Percentiles rank a stretch among this genome's conserved stretches.
phyloP scores from a whole-genome alignment of 2,113 vertebrate genomes.

The Saguinus midas region DNA sequence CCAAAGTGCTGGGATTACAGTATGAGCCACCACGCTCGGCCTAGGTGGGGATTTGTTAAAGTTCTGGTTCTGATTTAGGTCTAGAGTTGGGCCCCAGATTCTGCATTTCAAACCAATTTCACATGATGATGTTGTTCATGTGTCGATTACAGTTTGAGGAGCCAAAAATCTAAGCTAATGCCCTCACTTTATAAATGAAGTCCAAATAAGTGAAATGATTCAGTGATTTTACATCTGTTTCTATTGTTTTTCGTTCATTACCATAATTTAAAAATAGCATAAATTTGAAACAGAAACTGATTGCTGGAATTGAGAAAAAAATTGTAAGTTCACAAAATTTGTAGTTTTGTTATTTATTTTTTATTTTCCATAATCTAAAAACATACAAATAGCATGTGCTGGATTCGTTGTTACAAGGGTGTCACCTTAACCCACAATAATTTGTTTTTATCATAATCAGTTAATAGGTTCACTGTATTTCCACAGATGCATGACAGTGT shows the following conservation, averaged over 20 bases:
- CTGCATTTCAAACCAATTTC: neutral
- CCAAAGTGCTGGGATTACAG: too few species aligned
- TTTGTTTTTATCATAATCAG: neutral
- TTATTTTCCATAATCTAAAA: neutral
- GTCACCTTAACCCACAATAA: neutral
- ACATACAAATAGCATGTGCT: neutral
- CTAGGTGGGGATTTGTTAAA: neutral
- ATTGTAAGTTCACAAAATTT: neutral
- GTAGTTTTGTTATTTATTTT: neutral
- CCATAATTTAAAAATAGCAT: neutral
- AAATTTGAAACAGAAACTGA: neutral
- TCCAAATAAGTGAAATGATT: neutral
- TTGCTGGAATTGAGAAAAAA: conserved; percentile 7
- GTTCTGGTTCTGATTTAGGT: neutral
- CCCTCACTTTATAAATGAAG: neutral
- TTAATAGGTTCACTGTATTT: neutral
- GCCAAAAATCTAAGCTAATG: neutral
- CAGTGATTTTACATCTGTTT: neutral
- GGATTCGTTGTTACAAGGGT: neutral
- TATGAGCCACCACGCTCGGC: too few species aligned
- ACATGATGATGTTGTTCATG: neutral
- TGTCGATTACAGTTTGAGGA: neutral
- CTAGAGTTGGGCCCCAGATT: neutral
- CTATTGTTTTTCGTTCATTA: neutral
- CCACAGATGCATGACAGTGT: neutral